A percentile compares a stretch with the other conserved stretches of the same genome.
Evolutionary conservation across 2,888 invertebrate genomes (phyloP).

Genomic region (Tetropium fuscum): DNA sequence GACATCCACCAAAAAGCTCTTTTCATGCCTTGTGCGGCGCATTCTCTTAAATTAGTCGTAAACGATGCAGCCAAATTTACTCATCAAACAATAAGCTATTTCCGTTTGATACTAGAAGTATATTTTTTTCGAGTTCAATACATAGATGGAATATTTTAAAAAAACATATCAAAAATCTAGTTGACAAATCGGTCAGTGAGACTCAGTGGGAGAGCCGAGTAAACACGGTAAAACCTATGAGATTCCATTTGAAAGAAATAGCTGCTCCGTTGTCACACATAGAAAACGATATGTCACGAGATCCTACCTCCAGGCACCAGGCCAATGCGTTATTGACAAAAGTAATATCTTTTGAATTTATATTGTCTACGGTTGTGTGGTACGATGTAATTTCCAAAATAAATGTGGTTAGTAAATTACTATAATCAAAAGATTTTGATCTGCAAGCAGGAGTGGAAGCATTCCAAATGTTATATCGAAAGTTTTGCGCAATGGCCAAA

Average conservation of each 20-base stretch:
- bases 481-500: too few species aligned
- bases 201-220: conserved; percentile 42
- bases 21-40: too few species aligned
- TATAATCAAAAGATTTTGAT: too few species aligned
- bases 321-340: conserved; percentile 1
- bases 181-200: conserved; percentile 39
- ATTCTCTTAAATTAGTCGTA: too few species aligned
- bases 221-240: conserved; percentile 35
- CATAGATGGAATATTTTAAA: neutral
- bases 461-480: too few species aligned
- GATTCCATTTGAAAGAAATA: conserved; percentile 2
- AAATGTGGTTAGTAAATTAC: neutral
- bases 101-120: too few species aligned
- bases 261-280: neutral
- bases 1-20: too few species aligned
- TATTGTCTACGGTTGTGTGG: neutral
- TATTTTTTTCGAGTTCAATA: neutral
- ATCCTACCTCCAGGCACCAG: neutral
- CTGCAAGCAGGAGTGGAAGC: too few species aligned
- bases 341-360: neutral
- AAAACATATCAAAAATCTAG: neutral
- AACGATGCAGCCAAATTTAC: too few species aligned
- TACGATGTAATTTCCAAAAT: neutral
- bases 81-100: too few species aligned
- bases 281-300: conserved; percentile 1